Evolutionary conservation across 2,113 vertebrate genomes (phyloP).

Genomic region (Prochilodus magdalenae): DNA sequence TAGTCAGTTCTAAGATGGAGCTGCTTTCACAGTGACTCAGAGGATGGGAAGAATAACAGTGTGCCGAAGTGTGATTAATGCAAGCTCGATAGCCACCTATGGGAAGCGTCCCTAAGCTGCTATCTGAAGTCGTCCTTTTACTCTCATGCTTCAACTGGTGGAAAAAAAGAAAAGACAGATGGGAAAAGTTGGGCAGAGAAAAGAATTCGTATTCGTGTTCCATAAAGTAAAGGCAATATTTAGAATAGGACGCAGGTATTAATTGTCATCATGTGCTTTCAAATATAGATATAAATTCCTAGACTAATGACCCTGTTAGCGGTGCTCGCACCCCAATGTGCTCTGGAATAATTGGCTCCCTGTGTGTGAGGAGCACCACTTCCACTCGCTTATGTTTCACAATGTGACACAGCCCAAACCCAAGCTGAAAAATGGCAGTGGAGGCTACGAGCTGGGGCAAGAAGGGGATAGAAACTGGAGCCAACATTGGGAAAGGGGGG

Average conservation of each 20-base stretch:
- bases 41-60: neutral
- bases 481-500: conserved; percentile 1
- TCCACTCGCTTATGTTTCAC: conserved; percentile 36
- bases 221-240: neutral
- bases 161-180: conserved; percentile 29
- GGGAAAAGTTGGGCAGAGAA: conserved; percentile 17
- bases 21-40: conserved; percentile 16
- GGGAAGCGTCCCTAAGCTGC: conserved; percentile 24
- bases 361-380: conserved; percentile 39
- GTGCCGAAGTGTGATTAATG: conserved; percentile 36
- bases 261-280: conserved; percentile 27
- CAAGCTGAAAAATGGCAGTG: conserved; percentile 38
- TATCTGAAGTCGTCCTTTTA: conserved; percentile 26
- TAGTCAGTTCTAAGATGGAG: conserved; percentile 40
- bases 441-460: conserved; percentile 4
- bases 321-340: neutral
- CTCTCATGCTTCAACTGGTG: conserved; percentile 34
- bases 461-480: neutral
- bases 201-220: neutral
- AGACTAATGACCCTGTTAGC: conserved; percentile 27
- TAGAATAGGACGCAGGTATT: conserved; percentile 10
- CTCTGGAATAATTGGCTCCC: conserved; percentile 55
- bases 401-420: conserved; percentile 30
- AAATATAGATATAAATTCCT: conserved; percentile 29
- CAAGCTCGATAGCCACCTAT: conserved; percentile 21